Percentiles rank a stretch among this genome's conserved stretches.
Conservation (phyloP, 2,888 invertebrate genomes). For the Cantharis nigra region DNA sequence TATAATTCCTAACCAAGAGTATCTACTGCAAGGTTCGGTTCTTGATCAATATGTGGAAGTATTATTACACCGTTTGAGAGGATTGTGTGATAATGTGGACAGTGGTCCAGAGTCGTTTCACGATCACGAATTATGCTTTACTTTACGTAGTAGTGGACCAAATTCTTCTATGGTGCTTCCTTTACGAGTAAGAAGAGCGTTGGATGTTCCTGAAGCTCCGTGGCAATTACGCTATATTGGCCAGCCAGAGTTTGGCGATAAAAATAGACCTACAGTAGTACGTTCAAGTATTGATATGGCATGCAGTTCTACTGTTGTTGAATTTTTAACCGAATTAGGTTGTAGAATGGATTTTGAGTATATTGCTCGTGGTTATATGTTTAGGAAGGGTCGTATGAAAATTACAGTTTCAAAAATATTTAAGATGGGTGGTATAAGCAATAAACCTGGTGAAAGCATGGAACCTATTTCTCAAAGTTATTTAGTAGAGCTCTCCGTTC, state of each 20-base stretch:
- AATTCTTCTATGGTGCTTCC: conserved; percentile 61
- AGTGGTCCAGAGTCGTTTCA: conserved; percentile 89
- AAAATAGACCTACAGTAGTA: conserved; percentile 86
- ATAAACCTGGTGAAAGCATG: conserved; percentile 69
- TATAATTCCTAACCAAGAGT: conserved; percentile 92
- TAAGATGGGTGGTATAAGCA: conserved; percentile 72
- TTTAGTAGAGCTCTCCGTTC: conserved; percentile 88
- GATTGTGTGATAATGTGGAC: conserved; percentile 92
- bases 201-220: conserved; percentile 82
- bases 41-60: conserved; percentile 90
- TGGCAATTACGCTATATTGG: conserved; percentile 93
- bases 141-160: conserved; percentile 69
- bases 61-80: conserved; percentile 83
- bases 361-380: conserved; percentile 90
- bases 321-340: conserved; percentile 91
- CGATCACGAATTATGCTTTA: conserved; percentile 92
- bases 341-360: conserved; percentile 93
- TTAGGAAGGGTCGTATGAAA: conserved; percentile 95
- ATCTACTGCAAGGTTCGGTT: conserved; percentile 91
- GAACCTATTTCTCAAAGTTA: conserved; percentile 92
- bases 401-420: conserved; percentile 94
- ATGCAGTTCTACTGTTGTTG: conserved; percentile 85
- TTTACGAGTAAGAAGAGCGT: conserved; percentile 80
- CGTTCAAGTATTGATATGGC: conserved; percentile 92
- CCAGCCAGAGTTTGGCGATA: conserved; percentile 87